Conservation (phyloP, 2,888 invertebrate species). For the Dione vanillae region DNA sequence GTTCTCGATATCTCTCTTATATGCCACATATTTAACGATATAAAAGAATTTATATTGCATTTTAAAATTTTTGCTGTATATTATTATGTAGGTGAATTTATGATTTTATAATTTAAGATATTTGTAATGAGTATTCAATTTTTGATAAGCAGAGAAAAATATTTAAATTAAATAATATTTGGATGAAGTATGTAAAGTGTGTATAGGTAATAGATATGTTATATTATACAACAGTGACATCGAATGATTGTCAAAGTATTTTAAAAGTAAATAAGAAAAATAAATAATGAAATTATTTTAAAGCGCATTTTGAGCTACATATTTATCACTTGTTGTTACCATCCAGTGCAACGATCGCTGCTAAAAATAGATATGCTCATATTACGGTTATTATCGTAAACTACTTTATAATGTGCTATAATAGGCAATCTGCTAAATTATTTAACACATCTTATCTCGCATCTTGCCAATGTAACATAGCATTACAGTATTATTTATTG, state of each 20-base stretch:
- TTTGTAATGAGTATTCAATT: not conserved
- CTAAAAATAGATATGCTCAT: slow-evolving; percentile 68
- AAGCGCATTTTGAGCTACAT: slow-evolving; percentile 61
- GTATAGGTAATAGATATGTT: too few species aligned
- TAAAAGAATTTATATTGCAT: slow-evolving; percentile 21
- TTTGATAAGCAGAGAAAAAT: not conserved
- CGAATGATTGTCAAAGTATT: too few species aligned
- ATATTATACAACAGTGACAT: too few species aligned
- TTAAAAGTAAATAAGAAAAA: not conserved
- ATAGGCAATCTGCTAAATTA: slow-evolving; percentile 30
- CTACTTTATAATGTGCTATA: slow-evolving; percentile 40
- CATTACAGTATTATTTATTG: not conserved
- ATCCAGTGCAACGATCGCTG: slow-evolving; percentile 65
- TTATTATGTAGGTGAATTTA: not conserved
- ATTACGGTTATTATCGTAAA: slow-evolving; percentile 54
- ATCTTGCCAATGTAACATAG: not conserved
- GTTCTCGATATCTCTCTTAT: slow-evolving; percentile 14
- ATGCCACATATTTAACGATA: slow-evolving; percentile 28
- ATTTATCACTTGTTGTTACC: slow-evolving; percentile 67
- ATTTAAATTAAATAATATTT: not conserved
- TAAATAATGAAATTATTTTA: slow-evolving; percentile 2
- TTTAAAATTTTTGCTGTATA: slow-evolving; percentile 8
- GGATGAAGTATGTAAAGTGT: too few species aligned
- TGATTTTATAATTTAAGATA: not conserved
- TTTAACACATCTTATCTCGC: slow-evolving; percentile 28